Evolutionary conservation across 2,113 vertebrate genomes (phyloP).

Genomic region (Tricholaema leucomelas): DNA sequence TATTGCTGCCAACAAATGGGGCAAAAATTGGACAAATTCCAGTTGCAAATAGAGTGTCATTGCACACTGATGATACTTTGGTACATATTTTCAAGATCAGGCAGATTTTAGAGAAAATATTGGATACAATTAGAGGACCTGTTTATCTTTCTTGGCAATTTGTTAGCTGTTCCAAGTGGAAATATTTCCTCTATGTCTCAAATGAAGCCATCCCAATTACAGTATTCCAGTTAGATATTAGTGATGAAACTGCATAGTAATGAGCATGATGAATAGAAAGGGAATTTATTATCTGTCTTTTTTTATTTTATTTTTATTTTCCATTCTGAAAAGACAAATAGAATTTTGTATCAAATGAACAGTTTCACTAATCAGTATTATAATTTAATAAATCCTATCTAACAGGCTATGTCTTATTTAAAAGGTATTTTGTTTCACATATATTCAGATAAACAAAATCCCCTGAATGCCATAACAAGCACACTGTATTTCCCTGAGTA

Average conservation of each 20-base stretch:
- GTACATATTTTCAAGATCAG: not conserved
- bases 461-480: not conserved
- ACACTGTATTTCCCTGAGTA: not conserved
- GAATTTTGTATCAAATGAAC: not conserved
- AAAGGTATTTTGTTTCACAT: not conserved
- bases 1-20: not conserved
- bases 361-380: not conserved
- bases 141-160: not conserved
- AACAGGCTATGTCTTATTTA: not conserved
- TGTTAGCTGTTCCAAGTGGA: slow-evolving; percentile 11
- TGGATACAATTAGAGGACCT: not conserved
- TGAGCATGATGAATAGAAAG: not conserved
- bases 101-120: not conserved
- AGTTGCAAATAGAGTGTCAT: not conserved
- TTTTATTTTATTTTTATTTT: not conserved
- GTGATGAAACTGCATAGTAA: not conserved
- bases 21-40: not conserved
- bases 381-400: slow-evolving; percentile 6
- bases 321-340: not conserved
- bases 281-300: not conserved
- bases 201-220: not conserved
- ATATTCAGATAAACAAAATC: not conserved
- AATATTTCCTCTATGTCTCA: not conserved
- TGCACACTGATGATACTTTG: not conserved
- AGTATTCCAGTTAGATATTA: slow-evolving; percentile 12